phyloP scores from a whole-genome alignment of 2,888 invertebrate species.

The Byasa hedistus region DNA sequence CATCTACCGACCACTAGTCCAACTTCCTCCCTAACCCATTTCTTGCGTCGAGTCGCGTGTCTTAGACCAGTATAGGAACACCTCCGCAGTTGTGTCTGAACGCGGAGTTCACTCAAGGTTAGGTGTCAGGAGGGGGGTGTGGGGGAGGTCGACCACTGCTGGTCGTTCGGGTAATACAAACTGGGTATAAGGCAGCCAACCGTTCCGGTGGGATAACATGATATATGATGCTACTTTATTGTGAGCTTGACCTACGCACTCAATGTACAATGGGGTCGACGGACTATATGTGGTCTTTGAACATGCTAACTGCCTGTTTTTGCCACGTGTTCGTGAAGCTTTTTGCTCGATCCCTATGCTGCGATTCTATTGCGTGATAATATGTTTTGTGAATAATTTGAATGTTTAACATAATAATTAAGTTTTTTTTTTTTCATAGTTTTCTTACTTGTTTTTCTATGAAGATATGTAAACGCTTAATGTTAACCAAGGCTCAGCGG shows the following conservation, averaged over 20 bases:
- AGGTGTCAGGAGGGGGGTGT: neutral
- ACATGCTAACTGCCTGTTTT: constrained; percentile 29
- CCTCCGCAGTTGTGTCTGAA: constrained; percentile 9
- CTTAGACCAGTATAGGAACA: constrained; percentile 32
- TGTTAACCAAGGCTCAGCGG: too few relatives aligned
- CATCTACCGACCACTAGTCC: constrained; percentile 30
- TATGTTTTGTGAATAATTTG: neutral
- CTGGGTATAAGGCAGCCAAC: constrained; percentile 58
- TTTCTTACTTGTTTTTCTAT: neutral
- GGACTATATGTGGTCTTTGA: constrained; percentile 31
- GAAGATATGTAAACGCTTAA: too few relatives aligned
- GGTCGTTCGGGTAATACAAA: constrained; percentile 54
- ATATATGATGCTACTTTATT: constrained; percentile 60
- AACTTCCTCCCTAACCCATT: constrained; percentile 39
- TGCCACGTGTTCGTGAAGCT: constrained; percentile 26
- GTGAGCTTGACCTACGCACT: constrained; percentile 57
- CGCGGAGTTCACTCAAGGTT: constrained; percentile 4
- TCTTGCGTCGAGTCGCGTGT: constrained; percentile 36
- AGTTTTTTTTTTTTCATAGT: neutral
- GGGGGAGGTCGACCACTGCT: constrained; percentile 38
- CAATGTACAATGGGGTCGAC: constrained; percentile 32
- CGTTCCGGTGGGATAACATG: constrained; percentile 69
- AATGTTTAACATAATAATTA: neutral
- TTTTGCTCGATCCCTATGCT: constrained; percentile 13
- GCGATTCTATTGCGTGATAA: neutral